Base-by-base conservation (phyloP, 1,140 invertebrate species). In the Brachionus paranguensis region DNA sequence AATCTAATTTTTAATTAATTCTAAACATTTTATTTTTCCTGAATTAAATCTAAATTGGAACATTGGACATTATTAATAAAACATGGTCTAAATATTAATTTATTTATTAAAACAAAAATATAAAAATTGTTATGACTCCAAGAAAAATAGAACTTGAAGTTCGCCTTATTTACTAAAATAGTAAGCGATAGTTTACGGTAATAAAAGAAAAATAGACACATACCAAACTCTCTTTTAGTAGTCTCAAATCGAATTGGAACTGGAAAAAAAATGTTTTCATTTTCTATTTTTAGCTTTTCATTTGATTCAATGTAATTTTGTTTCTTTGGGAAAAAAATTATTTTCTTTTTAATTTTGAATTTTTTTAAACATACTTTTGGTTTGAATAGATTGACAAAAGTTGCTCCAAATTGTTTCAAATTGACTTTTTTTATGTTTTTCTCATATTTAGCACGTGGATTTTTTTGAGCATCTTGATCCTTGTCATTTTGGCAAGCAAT, bases 181-280 rank as follows among this genome's bases (percentile, higher is more conserved):
- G 33, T 7, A 37, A 7, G 33, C 5, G 6, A 7, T 37, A 7
- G 33, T 37, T 37, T 6, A 37, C 5, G 29, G 29, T 37, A 37
- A 37, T 0, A 6, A 37, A 7, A 37, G 0, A 7, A 37, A 37
- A 6, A 37, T 7, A 10, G 4, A 70, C 14, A 37, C 65, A n/a
- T 70, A 70, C 65, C 12, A 27, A 41, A 72, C 5, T 72, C 33
- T 20, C 3, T 41, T 72, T 43, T 45, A 8, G 2, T n/a, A 45
- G 41, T 8, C 8, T 17, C 17, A 45, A 72, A 72, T 1, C 37
- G 29, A 37, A 72, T 72, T 3, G 68, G 68, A 1, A 72, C 37
- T 8, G 68, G 68, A 24, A 72, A 72, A 72, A 72, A 72, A 17
- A 72, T 72, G 5, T 72, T 72, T 43, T 72, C 68, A 72, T 72